Conservation (phyloP, 2,797 vertebrate genomes). For the Melanogrammus aeglefinus region DNA sequence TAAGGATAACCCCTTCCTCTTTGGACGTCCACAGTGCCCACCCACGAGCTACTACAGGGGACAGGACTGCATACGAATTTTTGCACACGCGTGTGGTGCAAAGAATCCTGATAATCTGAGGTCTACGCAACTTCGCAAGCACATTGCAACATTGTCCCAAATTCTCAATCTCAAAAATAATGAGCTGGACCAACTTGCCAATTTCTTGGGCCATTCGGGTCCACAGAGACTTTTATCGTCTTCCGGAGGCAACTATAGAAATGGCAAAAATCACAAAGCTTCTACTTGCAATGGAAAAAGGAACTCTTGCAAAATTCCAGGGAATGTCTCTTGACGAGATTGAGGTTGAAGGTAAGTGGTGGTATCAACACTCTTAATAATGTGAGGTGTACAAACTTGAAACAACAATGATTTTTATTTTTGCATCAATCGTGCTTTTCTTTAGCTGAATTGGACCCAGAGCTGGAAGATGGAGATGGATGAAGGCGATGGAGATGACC, state of each 20-base stretch:
- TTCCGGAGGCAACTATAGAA: slow-evolving; percentile 45
- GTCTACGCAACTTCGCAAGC: slow-evolving; percentile 24
- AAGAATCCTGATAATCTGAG: slow-evolving; percentile 40
- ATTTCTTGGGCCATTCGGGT: slow-evolving; percentile 45
- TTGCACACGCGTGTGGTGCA: slow-evolving; percentile 37
- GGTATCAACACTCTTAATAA: no score
- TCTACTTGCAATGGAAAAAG: slow-evolving; percentile 53
- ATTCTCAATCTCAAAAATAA: slow-evolving; percentile 57
- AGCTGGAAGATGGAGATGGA: no score
- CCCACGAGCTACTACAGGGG: slow-evolving; percentile 12
- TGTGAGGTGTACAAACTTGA: slow-evolving; percentile 1
- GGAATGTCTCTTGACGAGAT: slow-evolving; percentile 49
- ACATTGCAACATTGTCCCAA: slow-evolving; percentile 55
- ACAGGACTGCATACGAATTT: slow-evolving; percentile 21
- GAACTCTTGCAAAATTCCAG: slow-evolving; percentile 42
- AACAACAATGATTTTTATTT: background rate
- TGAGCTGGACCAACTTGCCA: slow-evolving; percentile 39
- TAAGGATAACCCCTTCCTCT: slow-evolving; percentile 30
- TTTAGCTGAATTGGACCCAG: no score
- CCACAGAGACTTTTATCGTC: slow-evolving; percentile 45
- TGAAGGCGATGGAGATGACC: no score
- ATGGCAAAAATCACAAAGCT: slow-evolving; percentile 60
- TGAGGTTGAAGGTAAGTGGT: slow-evolving; percentile 28
- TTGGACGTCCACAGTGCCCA: slow-evolving; percentile 44
- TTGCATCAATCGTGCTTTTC: no score